Evolutionary conservation across 1,140 invertebrate species (phyloP).

Genomic region (Drosophila melanica): DNA sequence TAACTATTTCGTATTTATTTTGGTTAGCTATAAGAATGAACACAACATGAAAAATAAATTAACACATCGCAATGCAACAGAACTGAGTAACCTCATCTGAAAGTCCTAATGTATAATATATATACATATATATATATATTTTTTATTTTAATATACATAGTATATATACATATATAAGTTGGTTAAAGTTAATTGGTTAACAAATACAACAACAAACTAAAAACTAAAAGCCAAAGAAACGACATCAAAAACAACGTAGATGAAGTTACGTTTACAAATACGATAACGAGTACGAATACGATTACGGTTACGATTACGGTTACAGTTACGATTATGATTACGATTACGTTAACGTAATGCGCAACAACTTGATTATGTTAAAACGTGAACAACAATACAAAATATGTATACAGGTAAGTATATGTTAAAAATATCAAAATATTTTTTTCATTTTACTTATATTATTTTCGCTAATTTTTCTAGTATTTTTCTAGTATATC

Average conservation of each 20-base stretch:
- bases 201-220: constrained; percentile 69
- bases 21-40: constrained; percentile 22
- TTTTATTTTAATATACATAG: constrained; percentile 17
- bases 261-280: constrained; percentile 55
- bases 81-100: constrained; percentile 26
- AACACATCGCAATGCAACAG: constrained; percentile 28
- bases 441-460: constrained; percentile 9
- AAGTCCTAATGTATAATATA: neutral
- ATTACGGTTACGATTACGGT: constrained; percentile 49
- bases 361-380: constrained; percentile 66
- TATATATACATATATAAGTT: constrained; percentile 22
- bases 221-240: constrained; percentile 64
- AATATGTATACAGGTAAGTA: constrained; percentile 50
- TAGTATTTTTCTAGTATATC: constrained; percentile 6
- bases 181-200: constrained; percentile 35
- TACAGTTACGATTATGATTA: constrained; percentile 57
- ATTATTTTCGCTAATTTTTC: constrained; percentile 13
- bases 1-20: constrained; percentile 24
- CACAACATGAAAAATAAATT: constrained; percentile 6
- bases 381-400: constrained; percentile 76
- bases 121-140: constrained; percentile 24
- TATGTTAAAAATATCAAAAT: constrained; percentile 31
- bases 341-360: constrained; percentile 52
- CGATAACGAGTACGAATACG: constrained; percentile 38
- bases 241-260: constrained; percentile 75